Evolutionary conservation across 1,140 invertebrate species (phyloP).

Genomic region (Helicorthomorpha holstii): DNA sequence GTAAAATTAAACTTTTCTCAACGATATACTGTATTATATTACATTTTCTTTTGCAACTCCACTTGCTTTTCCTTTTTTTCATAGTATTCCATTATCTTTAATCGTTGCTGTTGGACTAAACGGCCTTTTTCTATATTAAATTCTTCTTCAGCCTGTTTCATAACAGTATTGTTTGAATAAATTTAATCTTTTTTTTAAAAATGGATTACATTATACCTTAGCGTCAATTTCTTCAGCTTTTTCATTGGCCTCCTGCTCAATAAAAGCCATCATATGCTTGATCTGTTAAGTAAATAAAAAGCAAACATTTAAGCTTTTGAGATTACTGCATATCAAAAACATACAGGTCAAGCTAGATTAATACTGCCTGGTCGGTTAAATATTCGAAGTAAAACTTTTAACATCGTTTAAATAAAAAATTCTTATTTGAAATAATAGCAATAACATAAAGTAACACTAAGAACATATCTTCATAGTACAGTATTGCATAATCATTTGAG

Average conservation of each 20-base stretch:
- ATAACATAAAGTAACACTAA: no score
- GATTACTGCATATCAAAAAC: not conserved
- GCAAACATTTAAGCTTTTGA: not conserved
- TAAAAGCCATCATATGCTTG: conserved; percentile 99
- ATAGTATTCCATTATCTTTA: conserved; percentile 99
- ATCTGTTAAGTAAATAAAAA: conserved; percentile 46
- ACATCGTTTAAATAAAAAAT: no score
- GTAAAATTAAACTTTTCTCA: not conserved
- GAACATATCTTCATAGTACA: no score
- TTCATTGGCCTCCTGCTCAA: conserved; percentile 99
- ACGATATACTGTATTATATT: conserved; percentile 20
- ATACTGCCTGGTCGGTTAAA: not conserved
- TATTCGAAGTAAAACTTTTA: not conserved
- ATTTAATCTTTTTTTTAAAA: no score
- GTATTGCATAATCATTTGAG: no score
- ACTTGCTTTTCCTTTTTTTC: conserved; percentile 99
- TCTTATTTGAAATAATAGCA: no score
- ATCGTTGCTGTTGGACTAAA: conserved; percentile 89
- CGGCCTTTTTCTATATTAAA: conserved; percentile 99
- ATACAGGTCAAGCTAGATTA: not conserved
- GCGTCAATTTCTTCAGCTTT: conserved; percentile 99
- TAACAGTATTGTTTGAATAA: no score
- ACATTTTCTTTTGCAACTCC: conserved; percentile 98
- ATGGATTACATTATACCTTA: conserved; percentile 41
- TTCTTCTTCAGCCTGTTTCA: conserved; percentile 91